Evolutionary conservation across 2,888 invertebrate genomes (phyloP).

Genomic region (Caenorhabditis sulstoni): DNA sequence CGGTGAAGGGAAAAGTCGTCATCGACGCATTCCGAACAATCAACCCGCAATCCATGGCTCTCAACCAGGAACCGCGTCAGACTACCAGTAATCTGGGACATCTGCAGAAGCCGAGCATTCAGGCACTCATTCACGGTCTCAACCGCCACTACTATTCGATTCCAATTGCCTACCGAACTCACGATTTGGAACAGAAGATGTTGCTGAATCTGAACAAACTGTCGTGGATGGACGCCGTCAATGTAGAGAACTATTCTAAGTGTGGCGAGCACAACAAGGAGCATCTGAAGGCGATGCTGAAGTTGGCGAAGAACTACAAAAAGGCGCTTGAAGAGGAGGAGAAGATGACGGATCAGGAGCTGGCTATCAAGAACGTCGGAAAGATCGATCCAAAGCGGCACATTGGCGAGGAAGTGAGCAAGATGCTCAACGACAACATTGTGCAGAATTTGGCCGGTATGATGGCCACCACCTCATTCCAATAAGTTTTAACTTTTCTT

Average conservation of each 20-base stretch:
- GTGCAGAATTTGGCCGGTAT: slow-evolving; percentile 78
- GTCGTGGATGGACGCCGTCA: slow-evolving; percentile 97
- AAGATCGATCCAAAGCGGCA: slow-evolving; percentile 97
- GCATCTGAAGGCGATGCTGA: slow-evolving; percentile 95
- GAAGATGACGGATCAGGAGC: slow-evolving; percentile 98
- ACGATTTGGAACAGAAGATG: slow-evolving; percentile 99
- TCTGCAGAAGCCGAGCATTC: slow-evolving; percentile 97
- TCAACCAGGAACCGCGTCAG: slow-evolving; percentile 98
- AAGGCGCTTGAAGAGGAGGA: slow-evolving; percentile 99
- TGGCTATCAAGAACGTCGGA: slow-evolving; percentile 99
- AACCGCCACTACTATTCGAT: slow-evolving; percentile 99
- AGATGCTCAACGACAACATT: slow-evolving; percentile 78
- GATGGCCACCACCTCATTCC: slow-evolving; percentile 77
- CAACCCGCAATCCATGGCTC: slow-evolving; percentile 98
- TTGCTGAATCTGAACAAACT: slow-evolving; percentile 97
- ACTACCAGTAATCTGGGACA: slow-evolving; percentile 99
- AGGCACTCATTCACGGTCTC: slow-evolving; percentile 96
- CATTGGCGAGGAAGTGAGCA: slow-evolving; percentile 90
- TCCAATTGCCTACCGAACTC: slow-evolving; percentile 98
- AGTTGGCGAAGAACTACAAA: slow-evolving; percentile 96
- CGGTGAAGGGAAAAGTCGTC: slow-evolving; percentile 96
- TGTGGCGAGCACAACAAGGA: slow-evolving; percentile 94
- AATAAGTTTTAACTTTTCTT: slow-evolving; percentile 53
- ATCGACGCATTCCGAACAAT: slow-evolving; percentile 99
- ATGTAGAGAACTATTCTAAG: slow-evolving; percentile 90